Conservation (phyloP, 2,113 vertebrate genomes). For the Clarias gariepinus region DNA sequence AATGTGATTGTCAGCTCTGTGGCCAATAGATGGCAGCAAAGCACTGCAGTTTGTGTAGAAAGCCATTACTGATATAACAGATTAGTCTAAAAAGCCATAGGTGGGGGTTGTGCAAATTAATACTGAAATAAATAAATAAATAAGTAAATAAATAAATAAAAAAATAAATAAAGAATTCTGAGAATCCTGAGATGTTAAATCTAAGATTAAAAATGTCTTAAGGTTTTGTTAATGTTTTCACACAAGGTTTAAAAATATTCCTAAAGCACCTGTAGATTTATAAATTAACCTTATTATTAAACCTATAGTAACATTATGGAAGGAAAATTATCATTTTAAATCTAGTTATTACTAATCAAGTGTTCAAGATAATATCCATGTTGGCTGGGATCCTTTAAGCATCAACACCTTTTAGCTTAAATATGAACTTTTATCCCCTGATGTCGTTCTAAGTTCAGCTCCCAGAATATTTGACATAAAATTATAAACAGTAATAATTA, state of each 20-base stretch:
- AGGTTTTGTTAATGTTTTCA: neutral
- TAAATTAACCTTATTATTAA: neutral
- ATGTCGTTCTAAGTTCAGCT: neutral
- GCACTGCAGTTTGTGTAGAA: neutral
- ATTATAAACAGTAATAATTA: neutral
- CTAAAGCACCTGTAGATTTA: neutral
- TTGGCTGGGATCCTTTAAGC: neutral
- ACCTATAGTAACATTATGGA: neutral
- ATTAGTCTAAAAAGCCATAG: neutral
- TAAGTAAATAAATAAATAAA: neutral
- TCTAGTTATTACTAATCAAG: neutral
- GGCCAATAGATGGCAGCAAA: constrained; percentile 33
- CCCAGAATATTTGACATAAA: neutral
- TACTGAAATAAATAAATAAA: neutral
- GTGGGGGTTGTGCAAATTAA: neutral
- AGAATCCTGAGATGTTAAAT: neutral
- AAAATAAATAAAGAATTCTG: neutral
- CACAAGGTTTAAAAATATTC: neutral
- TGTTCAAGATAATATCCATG: neutral
- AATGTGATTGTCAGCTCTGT: neutral
- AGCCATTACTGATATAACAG: neutral
- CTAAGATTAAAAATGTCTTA: neutral
- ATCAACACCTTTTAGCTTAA: neutral
- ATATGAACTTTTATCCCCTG: neutral
- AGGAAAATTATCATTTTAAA: neutral